Evolutionary conservation across 2,888 invertebrate species (phyloP).

Genomic region (Aphodius granarius): DNA sequence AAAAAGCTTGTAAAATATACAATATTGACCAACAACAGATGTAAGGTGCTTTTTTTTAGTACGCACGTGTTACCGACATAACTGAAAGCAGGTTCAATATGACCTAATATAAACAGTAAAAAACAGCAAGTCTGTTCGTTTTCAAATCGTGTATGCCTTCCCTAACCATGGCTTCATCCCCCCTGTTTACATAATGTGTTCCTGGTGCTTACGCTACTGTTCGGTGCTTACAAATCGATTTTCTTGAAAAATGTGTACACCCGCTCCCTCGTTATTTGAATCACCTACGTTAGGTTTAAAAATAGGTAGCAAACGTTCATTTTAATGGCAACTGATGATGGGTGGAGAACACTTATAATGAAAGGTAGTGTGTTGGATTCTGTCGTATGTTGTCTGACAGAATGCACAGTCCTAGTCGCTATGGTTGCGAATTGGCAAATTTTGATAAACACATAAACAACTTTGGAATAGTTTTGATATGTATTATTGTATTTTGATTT

Average conservation of each 20-base stretch:
- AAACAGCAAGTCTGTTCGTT: neutral
- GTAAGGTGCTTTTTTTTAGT: too few species aligned
- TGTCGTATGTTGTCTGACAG: too few species aligned
- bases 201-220: neutral
- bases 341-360: neutral
- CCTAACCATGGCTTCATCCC: neutral
- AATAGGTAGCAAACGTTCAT: neutral
- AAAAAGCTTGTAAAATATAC: neutral
- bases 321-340: neutral
- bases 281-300: neutral
- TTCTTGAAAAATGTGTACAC: neutral
- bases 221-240: neutral
- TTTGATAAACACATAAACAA: too few species aligned
- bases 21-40: neutral
- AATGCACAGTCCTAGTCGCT: too few species aligned
- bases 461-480: too few species aligned
- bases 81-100: neutral
- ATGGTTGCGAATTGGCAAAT: too few species aligned
- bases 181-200: neutral
- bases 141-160: neutral
- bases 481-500: too few species aligned
- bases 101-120: neutral
- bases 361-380: neutral
- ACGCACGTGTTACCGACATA: neutral
- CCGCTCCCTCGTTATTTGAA: neutral